Base-by-base conservation (phyloP, 1,140 invertebrate species). In the Drosophila takahashii region DNA sequence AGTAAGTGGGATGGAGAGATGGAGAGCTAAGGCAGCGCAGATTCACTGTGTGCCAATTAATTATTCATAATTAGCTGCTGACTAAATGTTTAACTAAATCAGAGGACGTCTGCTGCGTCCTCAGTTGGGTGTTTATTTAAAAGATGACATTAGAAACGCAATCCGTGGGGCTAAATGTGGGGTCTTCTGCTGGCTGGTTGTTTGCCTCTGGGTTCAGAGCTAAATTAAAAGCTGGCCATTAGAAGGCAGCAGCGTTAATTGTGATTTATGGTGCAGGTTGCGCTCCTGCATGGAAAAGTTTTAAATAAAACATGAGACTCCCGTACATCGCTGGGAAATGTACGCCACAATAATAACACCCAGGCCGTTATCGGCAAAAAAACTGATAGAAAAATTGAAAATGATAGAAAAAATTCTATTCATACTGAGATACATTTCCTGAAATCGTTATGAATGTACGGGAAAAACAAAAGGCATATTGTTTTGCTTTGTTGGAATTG, bases 41-140 rank as follows among this genome's bases (percentile, higher is more conserved):
- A 53, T 36, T 47, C 60, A 66, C 73, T 78, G 48, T 64, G 42
- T 59, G 48, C 34, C 76, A 59, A 84, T 84, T 84, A 83, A 83
- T 83, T 84, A 84, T 83, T 79, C 80, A 84, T 83, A 83, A 84
- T 84, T 84, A 79, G 80, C 76, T 69, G 65, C 56, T 61, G 71
- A 79, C 80, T 84, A 79, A 84, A 72, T 83, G 80, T 72, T 84
- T 79, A 84, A 72, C 80, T 76, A 79, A 84, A 84, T 84, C 80
- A 75, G 73, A 69, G 72, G 72, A 76, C 47, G 71, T 15, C 60
- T 34, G 58, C 22, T 26, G 26, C n/a, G 53, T 7, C 29, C 22
- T 32, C 56, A 22, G 50, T 11, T 15, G 16, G 36, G 53, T 61
- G 58, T 73, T 73, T 73, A 62, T 73, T 83, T 69, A 58, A 81